phyloP scores from a whole-genome alignment of 2,888 invertebrate species.

The Tridacna gigas region DNA sequence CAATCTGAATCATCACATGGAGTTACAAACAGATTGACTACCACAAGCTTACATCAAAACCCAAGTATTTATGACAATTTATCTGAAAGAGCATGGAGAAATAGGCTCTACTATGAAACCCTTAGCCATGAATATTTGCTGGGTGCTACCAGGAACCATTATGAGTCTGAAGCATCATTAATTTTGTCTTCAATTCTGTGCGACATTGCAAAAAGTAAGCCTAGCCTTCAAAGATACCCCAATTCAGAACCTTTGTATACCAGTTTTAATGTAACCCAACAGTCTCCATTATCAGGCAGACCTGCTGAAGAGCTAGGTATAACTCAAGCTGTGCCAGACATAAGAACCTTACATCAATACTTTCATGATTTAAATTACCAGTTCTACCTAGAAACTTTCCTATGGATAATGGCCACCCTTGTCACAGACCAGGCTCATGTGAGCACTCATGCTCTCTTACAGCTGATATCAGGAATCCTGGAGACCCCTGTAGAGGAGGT shows the following conservation, averaged over 20 bases:
- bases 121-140: too few species aligned
- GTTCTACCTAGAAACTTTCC: constrained; percentile 50
- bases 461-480: constrained; percentile 31
- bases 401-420: constrained; percentile 46
- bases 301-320: not conserved
- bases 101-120: constrained; percentile 18
- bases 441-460: constrained; percentile 37
- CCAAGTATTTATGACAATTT: constrained; percentile 36
- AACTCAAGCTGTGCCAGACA: not conserved
- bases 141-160: not conserved
- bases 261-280: not conserved
- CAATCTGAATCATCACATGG: not conserved
- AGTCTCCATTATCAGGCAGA: too few species aligned
- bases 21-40: not conserved
- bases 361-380: constrained; percentile 41
- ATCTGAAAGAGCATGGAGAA: constrained; percentile 39
- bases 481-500: constrained; percentile 30
- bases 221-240: not conserved
- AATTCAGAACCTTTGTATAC: not conserved
- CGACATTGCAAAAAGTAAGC: not conserved
- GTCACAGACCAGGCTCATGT: constrained; percentile 33
- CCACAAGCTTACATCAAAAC: constrained; percentile 19
- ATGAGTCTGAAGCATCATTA: not conserved
- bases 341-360: constrained; percentile 17
- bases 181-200: constrained; percentile 32